Evolutionary conservation across 2,888 invertebrate species (phyloP), one percentile per base, ranked within the genome.

Genomic region (Cremastobaeus sp.): DNA sequence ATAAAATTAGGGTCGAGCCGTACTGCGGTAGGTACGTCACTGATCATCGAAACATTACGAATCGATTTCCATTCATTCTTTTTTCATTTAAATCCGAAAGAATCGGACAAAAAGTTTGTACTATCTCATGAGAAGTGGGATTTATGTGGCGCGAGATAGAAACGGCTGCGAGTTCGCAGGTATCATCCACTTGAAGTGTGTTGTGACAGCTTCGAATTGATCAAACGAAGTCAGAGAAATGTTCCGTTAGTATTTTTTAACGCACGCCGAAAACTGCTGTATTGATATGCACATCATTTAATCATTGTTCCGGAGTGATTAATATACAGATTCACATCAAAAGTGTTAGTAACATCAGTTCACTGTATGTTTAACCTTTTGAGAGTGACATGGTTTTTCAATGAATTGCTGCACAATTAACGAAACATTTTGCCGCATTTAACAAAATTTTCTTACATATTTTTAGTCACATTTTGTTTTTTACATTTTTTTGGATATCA

Each of bases 31-130:
- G 52, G 60, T 69, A 59, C 3, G 34, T 35, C 50, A 50, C 39
- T 32, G 76, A 73, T 62, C 45, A 54, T 59, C 59, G 32, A 65
- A 68, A 77, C 77, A 76, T 78, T 76, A 78, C 78, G 74, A 78
- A 80, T 80, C 79, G 77, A 81, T 81, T 79, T 77, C 64, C 69
- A 70, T 65, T 43, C 74, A 71, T 65, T 32, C 30, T 3, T 9
- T 50, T 62, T 39, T 66, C 54, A 41, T 28, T 59, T 28, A 65
- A 71, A 47, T 77, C 52, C 70, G 74, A 76, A 77, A 77, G 77
- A 70, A 75, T 1, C 52, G 3, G 30, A 57, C 48, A 66, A 66
- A 48, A 57, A 34, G 15, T n/a, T 3, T n/a, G 6, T 32, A 25
- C 17, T 37, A 65, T 45, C 18, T 30, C 18, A n/a, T 20, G 20